A percentile compares a stretch with the other conserved stretches of the same genome.
These are phyloP conservation scores for Andrena trimmerana DNA, from an alignment of 2,888 invertebrate genomes.

Conservation along the genomic window DNA sequence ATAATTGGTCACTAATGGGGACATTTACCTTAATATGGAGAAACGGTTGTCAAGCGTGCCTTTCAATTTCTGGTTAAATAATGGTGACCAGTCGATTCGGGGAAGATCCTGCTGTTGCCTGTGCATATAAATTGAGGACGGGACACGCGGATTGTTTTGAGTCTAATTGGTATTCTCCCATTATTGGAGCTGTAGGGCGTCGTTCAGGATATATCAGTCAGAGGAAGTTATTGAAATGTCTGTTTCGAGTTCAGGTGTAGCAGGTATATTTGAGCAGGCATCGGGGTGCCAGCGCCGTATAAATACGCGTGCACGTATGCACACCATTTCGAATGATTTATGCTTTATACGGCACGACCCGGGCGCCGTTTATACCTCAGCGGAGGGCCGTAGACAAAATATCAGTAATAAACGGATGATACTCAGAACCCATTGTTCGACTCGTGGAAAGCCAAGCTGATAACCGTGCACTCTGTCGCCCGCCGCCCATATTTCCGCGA, in stretches of 20 bases:
- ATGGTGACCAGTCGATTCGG: too few species aligned
- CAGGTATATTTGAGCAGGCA: conserved; percentile 25
- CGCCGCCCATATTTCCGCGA: background rate
- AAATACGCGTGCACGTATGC: conserved; percentile 49
- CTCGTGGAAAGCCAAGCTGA: conserved; percentile 62
- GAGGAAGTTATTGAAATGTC: background rate
- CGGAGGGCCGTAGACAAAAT: conserved; percentile 78
- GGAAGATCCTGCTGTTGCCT: too few species aligned
- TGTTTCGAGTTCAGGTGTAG: conserved; percentile 15
- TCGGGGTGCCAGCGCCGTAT: conserved; percentile 24
- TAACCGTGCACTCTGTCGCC: conserved; percentile 47
- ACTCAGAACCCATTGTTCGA: conserved; percentile 73
- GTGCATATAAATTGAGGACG: too few species aligned
- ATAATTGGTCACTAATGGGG: too few species aligned
- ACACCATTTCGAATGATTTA: conserved; percentile 64
- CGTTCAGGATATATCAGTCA: too few species aligned
- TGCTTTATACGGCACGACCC: conserved; percentile 60
- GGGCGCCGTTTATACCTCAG: conserved; percentile 54
- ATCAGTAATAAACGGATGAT: conserved; percentile 76
- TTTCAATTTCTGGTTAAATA: background rate
- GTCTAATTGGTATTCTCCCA: too few species aligned
- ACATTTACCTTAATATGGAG: background rate
- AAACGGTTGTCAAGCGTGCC: background rate
- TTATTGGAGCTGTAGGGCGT: too few species aligned
- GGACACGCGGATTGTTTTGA: too few species aligned